These are phyloP conservation scores for Parauchenoglanis punctatus DNA, from an alignment of 2,797 vertebrate species.

Conservation along the genomic window DNA sequence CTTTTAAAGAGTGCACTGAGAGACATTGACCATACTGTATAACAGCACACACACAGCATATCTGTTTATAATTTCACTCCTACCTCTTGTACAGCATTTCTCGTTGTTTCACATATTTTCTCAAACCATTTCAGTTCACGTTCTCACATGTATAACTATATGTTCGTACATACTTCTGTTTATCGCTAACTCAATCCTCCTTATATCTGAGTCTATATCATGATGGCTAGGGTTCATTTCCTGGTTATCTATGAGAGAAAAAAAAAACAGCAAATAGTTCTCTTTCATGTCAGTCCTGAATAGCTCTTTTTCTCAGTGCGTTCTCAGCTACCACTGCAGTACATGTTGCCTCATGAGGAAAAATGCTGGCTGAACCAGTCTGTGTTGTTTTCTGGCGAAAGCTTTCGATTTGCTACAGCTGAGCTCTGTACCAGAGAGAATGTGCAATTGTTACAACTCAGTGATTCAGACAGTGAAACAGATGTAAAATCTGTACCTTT, in stretches of 20 bases:
- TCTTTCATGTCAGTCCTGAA: slow-evolving; percentile 49
- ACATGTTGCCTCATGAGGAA: not conserved
- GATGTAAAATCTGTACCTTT: not conserved
- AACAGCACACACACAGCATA: not conserved
- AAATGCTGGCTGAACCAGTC: slow-evolving; percentile 28
- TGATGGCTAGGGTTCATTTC: not conserved
- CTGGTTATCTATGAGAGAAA: not conserved
- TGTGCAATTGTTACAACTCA: not conserved
- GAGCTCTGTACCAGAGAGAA: not conserved
- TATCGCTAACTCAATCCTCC: not conserved
- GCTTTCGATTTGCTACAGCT: not conserved
- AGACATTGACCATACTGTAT: slow-evolving; percentile 34
- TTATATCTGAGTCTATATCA: not conserved
- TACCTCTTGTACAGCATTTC: slow-evolving; percentile 45
- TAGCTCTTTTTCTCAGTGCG: not conserved
- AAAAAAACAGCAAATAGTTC: slow-evolving; percentile 46
- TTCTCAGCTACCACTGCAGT: slow-evolving; percentile 20
- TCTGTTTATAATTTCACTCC: slow-evolving; percentile 42
- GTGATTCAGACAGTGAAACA: not conserved
- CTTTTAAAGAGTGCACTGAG: not conserved
- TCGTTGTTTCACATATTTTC: slow-evolving; percentile 27
- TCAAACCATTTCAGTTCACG: not conserved
- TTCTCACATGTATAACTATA: not conserved
- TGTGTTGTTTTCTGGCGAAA: slow-evolving; percentile 1
- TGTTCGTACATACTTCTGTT: not conserved